A percentile compares a stretch with the other conserved stretches of the same genome.
phyloP scores from a whole-genome alignment of 2,113 vertebrate genomes.

The Pantherophis guttatus region DNA sequence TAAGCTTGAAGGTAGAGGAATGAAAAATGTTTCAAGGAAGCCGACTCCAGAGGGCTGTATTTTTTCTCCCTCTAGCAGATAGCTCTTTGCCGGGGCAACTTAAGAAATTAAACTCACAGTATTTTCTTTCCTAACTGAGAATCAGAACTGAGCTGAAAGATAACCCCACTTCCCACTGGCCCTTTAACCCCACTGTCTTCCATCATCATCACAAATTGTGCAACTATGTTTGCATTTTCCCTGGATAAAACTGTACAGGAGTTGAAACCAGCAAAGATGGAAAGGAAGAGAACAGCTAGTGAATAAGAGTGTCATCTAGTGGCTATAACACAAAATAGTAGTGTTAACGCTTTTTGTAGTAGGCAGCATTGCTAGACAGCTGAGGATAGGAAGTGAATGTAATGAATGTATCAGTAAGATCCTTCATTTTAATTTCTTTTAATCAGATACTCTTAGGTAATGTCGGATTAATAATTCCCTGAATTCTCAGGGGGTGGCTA shows the following conservation, averaged over 20 bases:
- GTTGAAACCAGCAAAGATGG: no score
- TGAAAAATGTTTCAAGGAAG: neutral
- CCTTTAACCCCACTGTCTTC: neutral
- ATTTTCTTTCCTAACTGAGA: neutral
- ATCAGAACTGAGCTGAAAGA: neutral
- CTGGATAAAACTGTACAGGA: neutral
- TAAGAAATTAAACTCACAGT: neutral
- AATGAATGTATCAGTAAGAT: no score
- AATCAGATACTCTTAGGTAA: neutral
- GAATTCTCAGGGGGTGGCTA: neutral
- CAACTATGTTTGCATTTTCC: neutral
- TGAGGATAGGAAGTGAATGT: neutral
- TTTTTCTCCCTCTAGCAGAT: neutral
- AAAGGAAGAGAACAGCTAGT: neutral
- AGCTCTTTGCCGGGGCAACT: no score
- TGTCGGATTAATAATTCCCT: neutral
- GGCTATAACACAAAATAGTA: neutral
- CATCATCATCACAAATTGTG: neutral
- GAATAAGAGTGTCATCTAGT: neutral
- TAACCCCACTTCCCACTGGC: no score
- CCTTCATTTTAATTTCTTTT: neutral
- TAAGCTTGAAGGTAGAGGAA: neutral
- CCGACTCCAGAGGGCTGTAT: no score
- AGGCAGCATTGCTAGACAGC: neutral
- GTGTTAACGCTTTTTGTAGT: neutral